These are phyloP conservation scores for Pardosa pseudoannulata DNA, from an alignment of 2,888 invertebrate genomes.

Conservation along the genomic window DNA sequence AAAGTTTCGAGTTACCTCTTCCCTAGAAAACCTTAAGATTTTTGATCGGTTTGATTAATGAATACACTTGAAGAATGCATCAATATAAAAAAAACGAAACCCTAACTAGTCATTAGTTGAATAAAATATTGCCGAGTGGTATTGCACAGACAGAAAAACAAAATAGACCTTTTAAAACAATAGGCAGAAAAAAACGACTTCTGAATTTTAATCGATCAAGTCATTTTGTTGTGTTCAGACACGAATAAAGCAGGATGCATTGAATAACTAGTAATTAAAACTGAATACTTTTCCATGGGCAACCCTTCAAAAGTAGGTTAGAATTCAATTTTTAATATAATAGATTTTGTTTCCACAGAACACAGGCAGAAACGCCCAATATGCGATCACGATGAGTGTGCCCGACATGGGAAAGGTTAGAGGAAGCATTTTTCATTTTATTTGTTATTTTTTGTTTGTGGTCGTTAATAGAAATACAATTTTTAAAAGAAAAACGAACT, in stretches of 20 bases:
- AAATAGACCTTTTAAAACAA: too few relatives aligned
- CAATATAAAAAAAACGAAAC: too few relatives aligned
- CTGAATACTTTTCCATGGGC: background rate
- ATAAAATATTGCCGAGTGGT: too few relatives aligned
- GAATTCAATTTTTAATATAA: constrained; percentile 7
- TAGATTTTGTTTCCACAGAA: background rate
- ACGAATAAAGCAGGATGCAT: background rate
- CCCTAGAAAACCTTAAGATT: too few relatives aligned
- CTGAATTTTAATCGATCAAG: background rate
- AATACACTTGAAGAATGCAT: too few relatives aligned
- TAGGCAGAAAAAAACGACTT: background rate
- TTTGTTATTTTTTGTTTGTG: too few relatives aligned
- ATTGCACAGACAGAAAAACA: too few relatives aligned
- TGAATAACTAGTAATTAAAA: background rate
- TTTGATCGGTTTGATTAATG: too few relatives aligned
- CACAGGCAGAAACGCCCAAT: background rate
- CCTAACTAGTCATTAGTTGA: too few relatives aligned
- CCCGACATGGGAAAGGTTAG: background rate
- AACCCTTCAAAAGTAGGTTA: background rate
- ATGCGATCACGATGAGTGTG: background rate
- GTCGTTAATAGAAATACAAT: too few relatives aligned
- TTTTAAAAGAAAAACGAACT: too few relatives aligned
- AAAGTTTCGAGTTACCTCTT: too few relatives aligned
- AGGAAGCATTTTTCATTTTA: background rate
- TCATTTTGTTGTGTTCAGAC: background rate